These are phyloP conservation scores for Pterocles gutturalis DNA, from an alignment of 2,113 vertebrate species.

Conservation along the genomic window DNA sequence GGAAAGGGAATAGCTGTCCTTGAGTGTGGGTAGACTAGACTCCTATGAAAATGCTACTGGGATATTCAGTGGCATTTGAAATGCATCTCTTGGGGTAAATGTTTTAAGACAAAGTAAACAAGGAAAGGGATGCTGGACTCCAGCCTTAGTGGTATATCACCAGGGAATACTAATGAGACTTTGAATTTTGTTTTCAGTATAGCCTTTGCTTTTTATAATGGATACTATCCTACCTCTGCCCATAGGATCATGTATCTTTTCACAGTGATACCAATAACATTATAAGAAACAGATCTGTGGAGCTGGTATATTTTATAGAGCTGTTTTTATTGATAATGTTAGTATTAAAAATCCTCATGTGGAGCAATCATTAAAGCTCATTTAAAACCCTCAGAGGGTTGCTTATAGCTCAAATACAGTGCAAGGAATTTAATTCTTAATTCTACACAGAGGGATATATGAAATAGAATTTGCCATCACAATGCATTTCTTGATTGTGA, in stretches of 20 bases:
- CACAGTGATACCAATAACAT: neutral
- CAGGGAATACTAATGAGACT: neutral
- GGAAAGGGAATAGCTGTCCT: neutral
- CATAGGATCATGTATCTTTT: neutral
- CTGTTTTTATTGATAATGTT: slow-evolving; percentile 9
- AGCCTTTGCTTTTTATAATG: neutral
- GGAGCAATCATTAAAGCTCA: neutral
- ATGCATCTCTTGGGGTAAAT: neutral
- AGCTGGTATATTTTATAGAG: neutral
- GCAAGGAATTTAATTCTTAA: slow-evolving; percentile 48
- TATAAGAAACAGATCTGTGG: neutral
- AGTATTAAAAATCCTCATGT: neutral
- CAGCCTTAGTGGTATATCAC: neutral
- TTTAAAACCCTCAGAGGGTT: slow-evolving; percentile 3
- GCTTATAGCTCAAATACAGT: neutral
- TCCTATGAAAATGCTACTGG: neutral
- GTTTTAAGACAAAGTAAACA: neutral
- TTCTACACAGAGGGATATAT: neutral
- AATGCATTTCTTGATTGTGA: slow-evolving; percentile 3
- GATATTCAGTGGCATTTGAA: neutral
- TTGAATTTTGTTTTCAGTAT: neutral
- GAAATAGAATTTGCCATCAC: slow-evolving; percentile 9
- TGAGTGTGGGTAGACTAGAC: neutral
- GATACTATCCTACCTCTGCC: neutral
- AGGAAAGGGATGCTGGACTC: neutral